These are phyloP conservation scores for Rafetus swinhoei DNA, from an alignment of 2,113 vertebrate genomes.

Conservation along the genomic window DNA sequence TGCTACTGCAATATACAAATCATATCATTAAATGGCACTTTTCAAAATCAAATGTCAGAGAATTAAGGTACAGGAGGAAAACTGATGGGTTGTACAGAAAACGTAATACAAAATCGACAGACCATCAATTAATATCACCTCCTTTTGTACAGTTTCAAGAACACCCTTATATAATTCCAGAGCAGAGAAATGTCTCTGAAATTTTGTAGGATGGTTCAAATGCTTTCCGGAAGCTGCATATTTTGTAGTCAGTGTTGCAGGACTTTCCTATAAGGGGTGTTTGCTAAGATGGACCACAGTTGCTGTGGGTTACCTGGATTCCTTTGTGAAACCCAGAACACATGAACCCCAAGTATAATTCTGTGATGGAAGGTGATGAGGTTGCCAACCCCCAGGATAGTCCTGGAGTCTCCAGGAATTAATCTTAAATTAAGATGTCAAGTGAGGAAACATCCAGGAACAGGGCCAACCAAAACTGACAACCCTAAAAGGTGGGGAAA, in stretches of 20 bases:
- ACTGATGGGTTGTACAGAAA: not conserved
- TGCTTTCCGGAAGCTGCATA: not conserved
- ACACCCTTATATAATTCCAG: accelerated
- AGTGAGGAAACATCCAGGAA: no score
- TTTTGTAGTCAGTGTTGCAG: not conserved
- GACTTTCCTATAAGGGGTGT: not conserved
- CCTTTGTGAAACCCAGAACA: not conserved
- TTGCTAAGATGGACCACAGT: not conserved
- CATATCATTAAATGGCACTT: accelerated
- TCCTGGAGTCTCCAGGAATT: no score
- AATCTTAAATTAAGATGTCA: no score
- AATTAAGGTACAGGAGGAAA: not conserved
- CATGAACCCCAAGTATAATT: not conserved
- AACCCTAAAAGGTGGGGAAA: not conserved
- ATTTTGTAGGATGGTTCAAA: not conserved
- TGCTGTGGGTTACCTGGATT: accelerated
- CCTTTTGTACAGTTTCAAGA: not conserved
- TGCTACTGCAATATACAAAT: not conserved
- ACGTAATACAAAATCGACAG: not conserved
- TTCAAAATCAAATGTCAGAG: accelerated
- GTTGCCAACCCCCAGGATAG: no score
- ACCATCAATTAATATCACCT: not conserved
- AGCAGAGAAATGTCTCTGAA: not conserved
- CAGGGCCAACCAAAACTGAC: no score
- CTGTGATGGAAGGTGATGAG: not conserved